Evolutionary conservation across 2,888 invertebrate species (phyloP).

Genomic region (Sinelater perroti): DNA sequence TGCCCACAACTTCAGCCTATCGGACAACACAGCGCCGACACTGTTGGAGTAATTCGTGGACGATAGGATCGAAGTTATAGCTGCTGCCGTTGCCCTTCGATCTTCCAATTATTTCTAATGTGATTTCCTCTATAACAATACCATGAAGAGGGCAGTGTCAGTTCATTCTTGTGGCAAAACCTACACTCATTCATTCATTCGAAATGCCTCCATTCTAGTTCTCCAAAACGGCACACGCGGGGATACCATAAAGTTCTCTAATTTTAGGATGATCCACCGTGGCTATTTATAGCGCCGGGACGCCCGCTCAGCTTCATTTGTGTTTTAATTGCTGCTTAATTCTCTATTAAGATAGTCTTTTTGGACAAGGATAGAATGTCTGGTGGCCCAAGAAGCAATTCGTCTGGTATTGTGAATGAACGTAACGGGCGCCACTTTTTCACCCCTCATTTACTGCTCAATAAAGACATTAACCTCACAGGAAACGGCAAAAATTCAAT

Average conservation of each 20-base stretch:
- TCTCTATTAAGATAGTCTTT: constrained; percentile 14
- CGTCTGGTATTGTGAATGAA: no score
- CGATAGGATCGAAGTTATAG: constrained; percentile 14
- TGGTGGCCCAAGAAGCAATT: no score
- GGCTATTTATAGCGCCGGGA: constrained; percentile 34
- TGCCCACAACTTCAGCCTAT: no score
- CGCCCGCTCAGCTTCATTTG: constrained; percentile 29
- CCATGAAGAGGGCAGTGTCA: background rate
- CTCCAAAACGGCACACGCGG: constrained; percentile 1
- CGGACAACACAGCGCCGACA: background rate
- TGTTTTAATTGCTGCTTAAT: constrained; percentile 33
- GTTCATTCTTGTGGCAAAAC: no score
- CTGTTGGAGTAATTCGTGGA: constrained; percentile 11
- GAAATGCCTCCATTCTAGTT: constrained; percentile 1
- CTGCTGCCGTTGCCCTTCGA: constrained; percentile 1
- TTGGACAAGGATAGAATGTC: no score
- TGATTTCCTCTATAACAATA: constrained; percentile 5
- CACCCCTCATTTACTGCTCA: no score
- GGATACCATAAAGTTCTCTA: constrained; percentile 22
- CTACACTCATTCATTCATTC: constrained; percentile 10
- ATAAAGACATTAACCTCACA: no score
- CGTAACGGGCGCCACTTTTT: no score
- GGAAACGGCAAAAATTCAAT: no score
- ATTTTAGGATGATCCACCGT: constrained; percentile 29
- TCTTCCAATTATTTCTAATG: constrained; percentile 14